Evolutionary conservation across 2,797 vertebrate genomes (phyloP).

Genomic region (Microctenopoma steveboyesi): DNA sequence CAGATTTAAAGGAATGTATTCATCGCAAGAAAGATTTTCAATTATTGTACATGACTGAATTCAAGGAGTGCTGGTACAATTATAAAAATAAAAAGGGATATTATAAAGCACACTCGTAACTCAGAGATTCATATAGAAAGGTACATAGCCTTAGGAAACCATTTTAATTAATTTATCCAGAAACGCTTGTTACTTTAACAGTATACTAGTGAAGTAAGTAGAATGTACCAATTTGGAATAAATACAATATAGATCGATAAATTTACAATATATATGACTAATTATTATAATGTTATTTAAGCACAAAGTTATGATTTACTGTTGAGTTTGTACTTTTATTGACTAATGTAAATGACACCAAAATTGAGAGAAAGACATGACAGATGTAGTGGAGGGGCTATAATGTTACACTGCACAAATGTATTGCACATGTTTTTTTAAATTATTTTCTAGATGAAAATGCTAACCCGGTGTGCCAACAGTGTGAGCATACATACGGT

Average conservation of each 20-base stretch:
- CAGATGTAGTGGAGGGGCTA: neutral
- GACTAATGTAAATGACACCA: conserved; percentile 1
- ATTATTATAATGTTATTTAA: conserved; percentile 8
- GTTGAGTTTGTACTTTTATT: neutral
- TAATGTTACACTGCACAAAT: neutral
- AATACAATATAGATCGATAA: conserved; percentile 36
- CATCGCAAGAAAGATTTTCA: conserved; percentile 6
- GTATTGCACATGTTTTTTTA: neutral
- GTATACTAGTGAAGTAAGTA: conserved; percentile 39
- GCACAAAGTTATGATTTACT: conserved; percentile 22
- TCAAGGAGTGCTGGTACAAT: conserved; percentile 50
- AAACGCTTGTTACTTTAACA: conserved; percentile 60
- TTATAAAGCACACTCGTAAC: conserved; percentile 72
- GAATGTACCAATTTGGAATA: conserved; percentile 56
- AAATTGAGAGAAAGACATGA: neutral
- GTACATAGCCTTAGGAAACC: conserved; percentile 42
- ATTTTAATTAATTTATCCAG: conserved; percentile 62
- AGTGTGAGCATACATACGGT: neutral
- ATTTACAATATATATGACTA: neutral
- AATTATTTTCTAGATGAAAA: neutral
- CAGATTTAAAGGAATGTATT: too few species aligned
- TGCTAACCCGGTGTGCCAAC: neutral
- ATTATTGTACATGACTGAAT: conserved; percentile 62
- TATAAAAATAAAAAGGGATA: conserved; percentile 71
- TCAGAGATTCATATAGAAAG: conserved; percentile 50